Base-by-base conservation (phyloP, 2,888 invertebrate genomes). In the Coremacera marginata region DNA sequence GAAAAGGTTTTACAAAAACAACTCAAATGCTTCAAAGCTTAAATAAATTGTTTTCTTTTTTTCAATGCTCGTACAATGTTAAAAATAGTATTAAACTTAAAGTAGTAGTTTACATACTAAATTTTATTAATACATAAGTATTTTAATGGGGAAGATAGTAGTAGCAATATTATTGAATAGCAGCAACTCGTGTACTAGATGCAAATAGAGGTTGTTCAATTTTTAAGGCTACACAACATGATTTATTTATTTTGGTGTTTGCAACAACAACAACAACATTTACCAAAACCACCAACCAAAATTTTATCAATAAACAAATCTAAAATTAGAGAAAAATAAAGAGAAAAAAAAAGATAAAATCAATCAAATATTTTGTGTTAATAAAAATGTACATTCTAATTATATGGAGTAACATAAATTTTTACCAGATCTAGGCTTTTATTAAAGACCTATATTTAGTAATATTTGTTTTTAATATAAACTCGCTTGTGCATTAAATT, bases 281-380 rank as follows among this genome's bases (percentile, higher is more conserved):
- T 82, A 86, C 87, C 87, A 87, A 86, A 87, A 87, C 86, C 86
- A 86, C 86, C 86, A 87, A 87, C 80, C 86, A 85, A 85, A 86
- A 85, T 85, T 77, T 81, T 84, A 86, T 83, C 84, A 86, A 85
- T 81, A 80, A 81, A 80, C 77, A 78, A 81, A 82, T 87, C 86
- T 87, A 87, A 85, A 84, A 87, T 87, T 87, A 87, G 87, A 87
- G 85, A 86, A 86, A 87, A 79, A 85, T 80, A 83, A 77, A 84
- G 83, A 85, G 77, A 76, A 79, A 83, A 83, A 81, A 83, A 82
- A 83, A 86, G 71, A 76, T 72, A 78, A 74, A 80, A 78, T 78
- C 27, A 67, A 76, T 74, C 63, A 62, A 74, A 34, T 37, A 31
- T 55, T 31, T 65, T 65, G 31, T 27, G 74, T 74, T 74, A 65